Evolutionary conservation across 1,140 invertebrate genomes (phyloP), one percentile per base, ranked within the genome.

Genomic region (Portunus trituberculatus): DNA sequence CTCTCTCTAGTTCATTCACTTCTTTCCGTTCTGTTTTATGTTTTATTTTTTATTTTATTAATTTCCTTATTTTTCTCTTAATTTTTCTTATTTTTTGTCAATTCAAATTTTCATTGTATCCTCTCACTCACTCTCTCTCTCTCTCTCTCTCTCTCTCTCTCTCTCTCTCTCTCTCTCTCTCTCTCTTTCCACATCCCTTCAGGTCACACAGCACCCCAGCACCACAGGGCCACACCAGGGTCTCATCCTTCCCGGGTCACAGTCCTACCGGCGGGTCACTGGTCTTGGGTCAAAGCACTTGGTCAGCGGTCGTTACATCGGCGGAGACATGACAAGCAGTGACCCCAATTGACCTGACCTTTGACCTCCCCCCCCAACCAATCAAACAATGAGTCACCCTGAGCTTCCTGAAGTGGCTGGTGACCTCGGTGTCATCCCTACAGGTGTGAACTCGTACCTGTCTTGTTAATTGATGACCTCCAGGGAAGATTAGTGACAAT

Each of bases 151-250:
- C 83, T 84, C 83, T 84, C 83, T 84, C 83, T 84, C 83, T 84
- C 83, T 84, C 83, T 84, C 83, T 84, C 83, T 84, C 83, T 84
- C 83, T 84, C 83, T 84, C 83, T 84, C 83, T 84, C 83, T 84
- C 83, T 84, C 83, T 84, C 83, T 84, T 25, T 84, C 83, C 25
- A 10, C 0, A 0, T 10, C 52, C 16, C 52, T 59, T 10, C 0
- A 12, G 52, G 52, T 59, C 52, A 59, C 52, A 59, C 52, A 4
- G 52, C 52, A 59, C 16, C 16, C 12, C 16, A 59, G 3, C 0
- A 4, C 52, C 52, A 4, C 10, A 10, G 12, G 52, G 52, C 20
- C 67, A 76, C 67, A 76, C 67, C 0, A 1, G 20, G 67, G 67
- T n/a, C 67, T 76, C 67, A 76, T 76, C 67, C 67, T 76, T 76